A percentile compares a stretch with the other conserved stretches of the same genome.
Conservation (phyloP, 2,888 invertebrate species). For the Agonopterix heracliana region DNA sequence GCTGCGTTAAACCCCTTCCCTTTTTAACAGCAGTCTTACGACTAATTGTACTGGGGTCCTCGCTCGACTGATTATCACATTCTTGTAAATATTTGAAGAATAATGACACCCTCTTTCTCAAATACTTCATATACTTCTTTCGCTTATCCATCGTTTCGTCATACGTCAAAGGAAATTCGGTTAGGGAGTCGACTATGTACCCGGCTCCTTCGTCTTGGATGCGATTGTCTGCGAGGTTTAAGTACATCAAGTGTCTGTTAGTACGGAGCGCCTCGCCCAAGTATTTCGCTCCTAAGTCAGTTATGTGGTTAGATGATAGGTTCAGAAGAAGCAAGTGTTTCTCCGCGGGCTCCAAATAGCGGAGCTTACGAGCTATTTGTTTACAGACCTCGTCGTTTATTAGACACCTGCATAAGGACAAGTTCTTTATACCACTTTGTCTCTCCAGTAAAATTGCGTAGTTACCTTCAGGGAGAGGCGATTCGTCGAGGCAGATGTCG, state of each 20-base stretch:
- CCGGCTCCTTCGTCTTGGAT: slow-evolving; percentile 39
- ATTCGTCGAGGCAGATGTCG: slow-evolving; percentile 40
- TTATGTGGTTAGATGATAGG: slow-evolving; percentile 49
- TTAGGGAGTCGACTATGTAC: slow-evolving; percentile 32
- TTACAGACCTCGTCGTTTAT: slow-evolving; percentile 35
- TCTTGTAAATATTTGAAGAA: slow-evolving; percentile 16
- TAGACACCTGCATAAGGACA: slow-evolving; percentile 41
- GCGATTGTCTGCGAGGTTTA: slow-evolving; percentile 47
- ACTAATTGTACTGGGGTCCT: too few species aligned
- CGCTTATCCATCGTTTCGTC: slow-evolving; percentile 31
- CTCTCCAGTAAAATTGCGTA: slow-evolving; percentile 32
- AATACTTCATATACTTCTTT: slow-evolving; percentile 15
- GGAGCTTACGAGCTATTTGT: slow-evolving; percentile 31
- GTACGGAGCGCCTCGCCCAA: slow-evolving; percentile 37
- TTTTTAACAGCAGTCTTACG: too few species aligned
- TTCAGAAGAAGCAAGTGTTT: slow-evolving; percentile 34
- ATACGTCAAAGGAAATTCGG: slow-evolving; percentile 34
- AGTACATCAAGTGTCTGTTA: slow-evolving; percentile 50
- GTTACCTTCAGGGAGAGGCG: slow-evolving; percentile 26
- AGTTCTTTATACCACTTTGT: slow-evolving; percentile 20
- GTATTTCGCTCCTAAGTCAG: slow-evolving; percentile 42
- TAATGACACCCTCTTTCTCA: slow-evolving; percentile 16
- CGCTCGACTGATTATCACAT: neutral
- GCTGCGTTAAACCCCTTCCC: too few species aligned
- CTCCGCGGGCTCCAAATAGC: slow-evolving; percentile 25